Conservation (phyloP, 2,797 vertebrate genomes). For the Eulemur coronatus region DNA sequence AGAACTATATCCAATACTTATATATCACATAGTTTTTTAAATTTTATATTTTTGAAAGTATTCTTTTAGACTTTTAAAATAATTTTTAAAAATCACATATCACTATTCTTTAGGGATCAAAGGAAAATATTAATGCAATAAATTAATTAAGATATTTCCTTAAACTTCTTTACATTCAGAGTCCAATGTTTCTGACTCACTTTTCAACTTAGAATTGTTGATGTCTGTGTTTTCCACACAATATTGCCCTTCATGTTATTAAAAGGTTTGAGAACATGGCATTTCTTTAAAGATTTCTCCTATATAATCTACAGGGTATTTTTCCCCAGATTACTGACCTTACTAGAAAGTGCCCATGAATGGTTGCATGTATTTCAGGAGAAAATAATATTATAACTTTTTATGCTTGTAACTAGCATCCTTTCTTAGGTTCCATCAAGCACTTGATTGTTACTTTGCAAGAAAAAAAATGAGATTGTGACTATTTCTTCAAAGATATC, state of each 20-base stretch:
- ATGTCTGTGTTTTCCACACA: background rate
- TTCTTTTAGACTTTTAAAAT: background rate
- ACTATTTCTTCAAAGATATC: background rate
- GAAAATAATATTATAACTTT: background rate
- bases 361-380: background rate
- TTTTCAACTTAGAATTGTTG: background rate
- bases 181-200: background rate
- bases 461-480: background rate
- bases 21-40: background rate
- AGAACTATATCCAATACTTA: background rate
- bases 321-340: background rate
- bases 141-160: background rate
- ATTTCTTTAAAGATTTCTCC: background rate
- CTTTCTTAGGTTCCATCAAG: background rate
- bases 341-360: background rate
- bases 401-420: background rate
- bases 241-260: background rate
- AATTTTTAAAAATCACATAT: background rate
- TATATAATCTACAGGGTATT: background rate
- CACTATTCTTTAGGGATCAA: background rate
- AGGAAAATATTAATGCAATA: background rate
- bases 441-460: background rate
- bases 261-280: background rate
- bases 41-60: background rate
- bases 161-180: background rate